Conservation (phyloP, 2,888 invertebrate species). For the Eupithecia subfuscata region DNA sequence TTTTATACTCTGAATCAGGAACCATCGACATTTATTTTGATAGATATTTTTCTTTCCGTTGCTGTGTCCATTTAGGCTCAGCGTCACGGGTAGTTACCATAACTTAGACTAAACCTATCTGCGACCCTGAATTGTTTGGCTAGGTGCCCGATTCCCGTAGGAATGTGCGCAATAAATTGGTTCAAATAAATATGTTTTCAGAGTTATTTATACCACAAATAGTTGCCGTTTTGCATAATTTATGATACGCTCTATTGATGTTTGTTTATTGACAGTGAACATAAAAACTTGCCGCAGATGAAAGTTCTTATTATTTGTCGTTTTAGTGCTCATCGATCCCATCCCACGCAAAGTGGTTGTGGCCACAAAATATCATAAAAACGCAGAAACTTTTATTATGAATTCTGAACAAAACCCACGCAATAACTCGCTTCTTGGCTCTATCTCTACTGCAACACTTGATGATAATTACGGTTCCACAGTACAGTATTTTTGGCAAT, state of each 20-base stretch:
- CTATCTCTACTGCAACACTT: background rate
- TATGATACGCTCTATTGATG: slow-evolving; percentile 16
- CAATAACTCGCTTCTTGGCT: background rate
- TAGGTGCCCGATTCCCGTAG: slow-evolving; percentile 33
- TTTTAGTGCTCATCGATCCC: background rate
- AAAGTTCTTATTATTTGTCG: background rate
- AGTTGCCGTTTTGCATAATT: slow-evolving; percentile 31
- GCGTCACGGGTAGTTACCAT: slow-evolving; percentile 37
- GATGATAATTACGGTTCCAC: background rate
- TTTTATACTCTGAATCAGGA: background rate
- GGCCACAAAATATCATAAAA: slow-evolving; percentile 3
- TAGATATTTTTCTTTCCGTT: slow-evolving; percentile 11
- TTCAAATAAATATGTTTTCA: slow-evolving; percentile 41
- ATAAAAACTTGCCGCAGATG: background rate
- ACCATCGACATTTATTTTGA: slow-evolving; percentile 2
- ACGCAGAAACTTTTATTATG: background rate
- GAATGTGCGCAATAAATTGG: slow-evolving; percentile 42
- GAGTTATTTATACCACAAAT: slow-evolving; percentile 38
- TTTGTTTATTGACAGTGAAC: slow-evolving; percentile 23
- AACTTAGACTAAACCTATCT: slow-evolving; percentile 43
- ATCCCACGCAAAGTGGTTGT: background rate
- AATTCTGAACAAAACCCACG: background rate
- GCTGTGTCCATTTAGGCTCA: slow-evolving; percentile 34
- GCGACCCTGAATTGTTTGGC: slow-evolving; percentile 44
- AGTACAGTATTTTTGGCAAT: slow-evolving; percentile 7